Conservation (phyloP, 2,797 vertebrate genomes). For the Eidolon dupreanum region DNA sequence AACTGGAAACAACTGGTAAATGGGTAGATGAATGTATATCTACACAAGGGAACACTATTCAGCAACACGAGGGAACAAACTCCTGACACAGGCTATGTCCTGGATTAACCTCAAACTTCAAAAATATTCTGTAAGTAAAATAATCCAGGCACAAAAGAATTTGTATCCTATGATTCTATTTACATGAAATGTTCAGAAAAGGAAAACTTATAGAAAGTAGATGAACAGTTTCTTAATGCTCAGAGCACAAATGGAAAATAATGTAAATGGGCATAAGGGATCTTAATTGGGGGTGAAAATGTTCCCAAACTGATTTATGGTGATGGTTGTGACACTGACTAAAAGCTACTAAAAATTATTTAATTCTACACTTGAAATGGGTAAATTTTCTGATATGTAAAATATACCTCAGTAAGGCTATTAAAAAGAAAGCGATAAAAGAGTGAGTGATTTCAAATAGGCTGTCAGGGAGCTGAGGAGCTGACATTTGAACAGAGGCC, state of each 20-base stretch:
- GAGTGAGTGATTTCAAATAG: not conserved
- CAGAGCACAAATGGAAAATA: not conserved
- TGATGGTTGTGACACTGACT: not conserved
- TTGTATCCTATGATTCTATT: not conserved
- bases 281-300: not conserved
- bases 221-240: not conserved
- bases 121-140: not conserved
- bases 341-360: not conserved
- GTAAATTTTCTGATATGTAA: not conserved
- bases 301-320: not conserved
- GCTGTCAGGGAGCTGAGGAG: not conserved
- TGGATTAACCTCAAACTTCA: not conserved
- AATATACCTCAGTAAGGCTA: not conserved
- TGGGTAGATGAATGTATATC: not conserved
- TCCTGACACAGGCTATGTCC: not conserved
- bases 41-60: not conserved
- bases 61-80: not conserved
- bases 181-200: not conserved
- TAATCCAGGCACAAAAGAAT: not conserved
- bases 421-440: not conserved
- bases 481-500: not conserved
- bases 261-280: not conserved
- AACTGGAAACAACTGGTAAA: not conserved
- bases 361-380: not conserved
- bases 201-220: not conserved